These are phyloP conservation scores for Agelastica alni DNA, from an alignment of 2,888 invertebrate species.

Conservation along the genomic window DNA sequence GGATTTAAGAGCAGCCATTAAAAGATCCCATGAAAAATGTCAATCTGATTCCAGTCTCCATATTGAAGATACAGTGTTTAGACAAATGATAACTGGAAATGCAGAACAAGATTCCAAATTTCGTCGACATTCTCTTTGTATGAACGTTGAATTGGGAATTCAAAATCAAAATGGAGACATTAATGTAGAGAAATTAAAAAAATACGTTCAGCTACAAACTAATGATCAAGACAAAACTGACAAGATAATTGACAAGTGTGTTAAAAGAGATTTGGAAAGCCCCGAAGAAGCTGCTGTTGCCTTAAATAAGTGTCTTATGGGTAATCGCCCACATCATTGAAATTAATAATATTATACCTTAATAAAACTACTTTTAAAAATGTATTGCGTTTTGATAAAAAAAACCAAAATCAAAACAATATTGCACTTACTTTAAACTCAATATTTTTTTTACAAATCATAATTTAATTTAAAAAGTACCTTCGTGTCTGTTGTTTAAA, in stretches of 20 bases:
- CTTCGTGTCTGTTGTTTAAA: too few species aligned
- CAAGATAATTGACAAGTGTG: neutral
- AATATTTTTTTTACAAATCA: too few species aligned
- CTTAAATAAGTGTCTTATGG: neutral
- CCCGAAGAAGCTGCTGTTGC: slow-evolving; percentile 2
- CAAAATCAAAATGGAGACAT: neutral
- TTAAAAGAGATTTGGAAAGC: neutral
- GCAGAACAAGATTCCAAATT: neutral
- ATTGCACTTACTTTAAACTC: too few species aligned
- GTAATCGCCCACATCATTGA: neutral
- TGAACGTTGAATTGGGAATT: neutral
- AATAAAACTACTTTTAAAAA: too few species aligned
- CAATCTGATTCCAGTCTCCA: neutral
- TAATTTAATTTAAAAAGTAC: too few species aligned
- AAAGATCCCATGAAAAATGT: neutral
- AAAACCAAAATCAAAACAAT: too few species aligned
- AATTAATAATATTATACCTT: neutral
- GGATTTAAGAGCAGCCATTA: neutral
- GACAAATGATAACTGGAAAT: neutral
- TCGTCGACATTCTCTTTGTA: neutral
- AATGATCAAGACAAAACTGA: neutral
- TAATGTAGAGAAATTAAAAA: neutral
- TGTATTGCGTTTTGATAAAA: too few species aligned
- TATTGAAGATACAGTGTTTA: neutral
- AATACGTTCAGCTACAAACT: neutral